Percentiles rank a stretch among this genome's conserved stretches.
phyloP scores from a whole-genome alignment of 2,797 vertebrate genomes.

The Nasua narica region DNA sequence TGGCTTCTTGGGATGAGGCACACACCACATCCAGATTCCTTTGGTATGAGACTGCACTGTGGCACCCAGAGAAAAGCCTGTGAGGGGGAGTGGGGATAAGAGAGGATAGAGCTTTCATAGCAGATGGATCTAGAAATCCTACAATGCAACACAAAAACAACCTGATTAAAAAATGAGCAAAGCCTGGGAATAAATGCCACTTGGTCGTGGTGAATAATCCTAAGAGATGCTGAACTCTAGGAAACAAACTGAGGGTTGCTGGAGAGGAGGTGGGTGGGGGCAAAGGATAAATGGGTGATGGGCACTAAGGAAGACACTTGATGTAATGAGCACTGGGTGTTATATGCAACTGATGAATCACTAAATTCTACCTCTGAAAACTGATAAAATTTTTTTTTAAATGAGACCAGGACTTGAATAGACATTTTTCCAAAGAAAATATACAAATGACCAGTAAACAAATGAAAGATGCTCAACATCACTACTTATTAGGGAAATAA shows the following conservation, averaged over 20 bases:
- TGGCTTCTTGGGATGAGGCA: constrained; percentile 73
- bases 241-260: neutral
- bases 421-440: neutral
- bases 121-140: neutral
- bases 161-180: neutral
- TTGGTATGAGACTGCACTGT: constrained; percentile 81
- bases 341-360: neutral
- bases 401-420: neutral
- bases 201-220: neutral
- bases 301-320: neutral
- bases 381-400: neutral
- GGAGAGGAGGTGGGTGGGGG: neutral
- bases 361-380: neutral
- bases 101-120: neutral
- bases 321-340: neutral
- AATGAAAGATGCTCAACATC: neutral
- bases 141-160: neutral
- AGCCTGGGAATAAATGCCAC: neutral
- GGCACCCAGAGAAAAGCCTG: constrained; percentile 81
- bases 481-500: neutral
- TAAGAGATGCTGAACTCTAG: neutral
- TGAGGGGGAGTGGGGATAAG: neutral
- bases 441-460: neutral
- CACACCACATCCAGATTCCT: constrained; percentile 84
- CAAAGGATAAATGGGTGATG: neutral